A percentile compares a stretch with the other conserved stretches of the same genome.
Evolutionary conservation across 1,140 invertebrate genomes (phyloP).

Genomic region (Eueides isabella): DNA sequence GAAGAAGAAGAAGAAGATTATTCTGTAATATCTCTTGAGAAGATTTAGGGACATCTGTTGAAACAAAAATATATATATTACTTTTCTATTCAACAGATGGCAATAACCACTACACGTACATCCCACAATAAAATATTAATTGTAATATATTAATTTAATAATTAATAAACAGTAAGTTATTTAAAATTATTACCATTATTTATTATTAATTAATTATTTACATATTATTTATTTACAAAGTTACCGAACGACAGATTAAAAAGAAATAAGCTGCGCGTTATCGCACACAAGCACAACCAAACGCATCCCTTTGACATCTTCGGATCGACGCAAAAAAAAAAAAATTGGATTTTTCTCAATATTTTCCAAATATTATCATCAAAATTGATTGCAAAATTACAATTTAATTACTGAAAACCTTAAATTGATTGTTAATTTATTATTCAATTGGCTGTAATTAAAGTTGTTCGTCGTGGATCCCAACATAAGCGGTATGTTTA

Average conservation of each 20-base stretch:
- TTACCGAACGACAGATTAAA: neutral
- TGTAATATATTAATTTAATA: neutral
- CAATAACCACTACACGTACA: neutral
- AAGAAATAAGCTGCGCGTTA: neutral
- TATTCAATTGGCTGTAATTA: slow-evolving; percentile 20
- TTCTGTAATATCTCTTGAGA: neutral
- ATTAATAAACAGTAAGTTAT: neutral
- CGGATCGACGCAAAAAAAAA: slow-evolving; percentile 24
- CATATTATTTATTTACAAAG: neutral
- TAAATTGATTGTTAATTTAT: neutral
- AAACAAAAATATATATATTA: neutral
- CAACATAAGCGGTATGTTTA: slow-evolving; percentile 58
- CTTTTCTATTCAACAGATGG: neutral
- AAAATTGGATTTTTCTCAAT: neutral
- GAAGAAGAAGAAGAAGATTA: too few relatives aligned
- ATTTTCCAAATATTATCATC: slow-evolving; percentile 9
- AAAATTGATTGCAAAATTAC: slow-evolving; percentile 8
- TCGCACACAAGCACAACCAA: neutral
- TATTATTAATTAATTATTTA: neutral
- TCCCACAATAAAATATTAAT: neutral
- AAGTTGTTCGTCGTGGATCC: slow-evolving; percentile 60
- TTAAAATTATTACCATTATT: neutral
- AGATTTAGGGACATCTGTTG: neutral
- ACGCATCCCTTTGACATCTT: slow-evolving; percentile 22
- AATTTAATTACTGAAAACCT: neutral